Evolutionary conservation across 2,797 vertebrate genomes (phyloP).

Genomic region (Rhinella marina): DNA sequence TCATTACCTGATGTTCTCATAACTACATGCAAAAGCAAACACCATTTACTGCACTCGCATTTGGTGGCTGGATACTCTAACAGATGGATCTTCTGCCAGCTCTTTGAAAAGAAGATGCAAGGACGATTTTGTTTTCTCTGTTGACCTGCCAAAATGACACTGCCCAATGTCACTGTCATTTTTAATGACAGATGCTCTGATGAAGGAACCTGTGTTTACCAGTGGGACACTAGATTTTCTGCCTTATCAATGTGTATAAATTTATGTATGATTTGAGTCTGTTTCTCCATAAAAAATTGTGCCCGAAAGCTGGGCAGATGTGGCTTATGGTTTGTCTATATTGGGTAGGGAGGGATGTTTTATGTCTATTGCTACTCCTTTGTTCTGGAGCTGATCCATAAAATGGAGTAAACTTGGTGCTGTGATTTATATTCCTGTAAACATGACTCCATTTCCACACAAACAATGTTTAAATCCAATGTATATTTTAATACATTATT

Average conservation of each 20-base stretch:
- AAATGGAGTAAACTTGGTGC: conserved; percentile 35
- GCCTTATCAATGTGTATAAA: conserved; percentile 36
- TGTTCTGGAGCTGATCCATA: background rate
- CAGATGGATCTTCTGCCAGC: conserved; percentile 4
- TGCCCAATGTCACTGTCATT: conserved; percentile 8
- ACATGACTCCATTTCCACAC: background rate
- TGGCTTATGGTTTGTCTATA: conserved; percentile 23
- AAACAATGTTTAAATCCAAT: conserved; percentile 1
- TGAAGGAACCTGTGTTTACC: conserved; percentile 13
- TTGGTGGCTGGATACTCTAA: conserved; percentile 16
- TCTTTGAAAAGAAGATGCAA: conserved; percentile 43
- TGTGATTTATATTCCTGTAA: conserved; percentile 44
- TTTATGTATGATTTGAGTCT: conserved; percentile 15
- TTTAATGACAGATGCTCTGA: conserved; percentile 2
- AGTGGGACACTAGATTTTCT: conserved; percentile 36
- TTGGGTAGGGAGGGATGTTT: conserved; percentile 20
- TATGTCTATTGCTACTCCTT: conserved; percentile 29
- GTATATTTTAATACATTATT: conserved; percentile 38
- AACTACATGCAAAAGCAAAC: conserved; percentile 28
- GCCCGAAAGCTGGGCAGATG: background rate
- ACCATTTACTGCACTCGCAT: conserved; percentile 44
- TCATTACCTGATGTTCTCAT: conserved; percentile 18
- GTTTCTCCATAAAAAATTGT: conserved; percentile 12
- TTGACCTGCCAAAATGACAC: conserved; percentile 19
- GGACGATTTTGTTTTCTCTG: conserved; percentile 17